A percentile compares a stretch with the other conserved stretches of the same genome.
phyloP scores from a whole-genome alignment of 2,797 vertebrate species.

The Sebastes nivosus region DNA sequence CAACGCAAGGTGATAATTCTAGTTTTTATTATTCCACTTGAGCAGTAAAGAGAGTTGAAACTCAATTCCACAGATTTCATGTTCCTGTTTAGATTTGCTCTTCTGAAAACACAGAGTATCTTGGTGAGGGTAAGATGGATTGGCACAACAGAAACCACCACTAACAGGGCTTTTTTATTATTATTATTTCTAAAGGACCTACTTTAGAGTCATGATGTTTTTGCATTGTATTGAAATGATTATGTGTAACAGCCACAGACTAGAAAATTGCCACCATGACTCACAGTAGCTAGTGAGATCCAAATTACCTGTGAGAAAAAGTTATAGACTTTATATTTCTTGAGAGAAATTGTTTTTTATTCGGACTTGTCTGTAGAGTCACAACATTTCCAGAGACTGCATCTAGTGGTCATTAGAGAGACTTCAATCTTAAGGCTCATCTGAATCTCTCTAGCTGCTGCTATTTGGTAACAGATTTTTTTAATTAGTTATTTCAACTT shows the following conservation, averaged over 20 bases:
- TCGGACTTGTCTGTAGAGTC: neutral
- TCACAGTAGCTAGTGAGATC: neutral
- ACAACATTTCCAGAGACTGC: neutral
- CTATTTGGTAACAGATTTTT: neutral
- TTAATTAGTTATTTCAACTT: neutral
- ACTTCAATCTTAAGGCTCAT: neutral
- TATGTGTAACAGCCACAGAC: neutral
- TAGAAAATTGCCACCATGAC: neutral
- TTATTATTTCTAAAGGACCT: neutral
- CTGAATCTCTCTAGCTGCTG: neutral
- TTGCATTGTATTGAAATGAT: neutral
- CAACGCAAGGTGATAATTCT: too few relatives aligned
- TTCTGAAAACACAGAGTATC: neutral
- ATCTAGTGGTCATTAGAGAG: neutral
- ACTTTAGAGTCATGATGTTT: too few relatives aligned
- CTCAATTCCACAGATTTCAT: too few relatives aligned
- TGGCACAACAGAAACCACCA: neutral
- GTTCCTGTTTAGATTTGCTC: too few relatives aligned
- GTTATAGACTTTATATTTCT: neutral
- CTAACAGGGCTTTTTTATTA: neutral
- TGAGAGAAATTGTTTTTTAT: neutral
- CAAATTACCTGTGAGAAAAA: neutral
- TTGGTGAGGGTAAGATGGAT: neutral
- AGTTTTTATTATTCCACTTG: neutral
- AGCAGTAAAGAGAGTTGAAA: too few relatives aligned